A percentile compares a stretch with the other conserved stretches of the same genome.
Conservation (phyloP, 2,113 vertebrate genomes). For the Pelvicachromis taeniatus region DNA sequence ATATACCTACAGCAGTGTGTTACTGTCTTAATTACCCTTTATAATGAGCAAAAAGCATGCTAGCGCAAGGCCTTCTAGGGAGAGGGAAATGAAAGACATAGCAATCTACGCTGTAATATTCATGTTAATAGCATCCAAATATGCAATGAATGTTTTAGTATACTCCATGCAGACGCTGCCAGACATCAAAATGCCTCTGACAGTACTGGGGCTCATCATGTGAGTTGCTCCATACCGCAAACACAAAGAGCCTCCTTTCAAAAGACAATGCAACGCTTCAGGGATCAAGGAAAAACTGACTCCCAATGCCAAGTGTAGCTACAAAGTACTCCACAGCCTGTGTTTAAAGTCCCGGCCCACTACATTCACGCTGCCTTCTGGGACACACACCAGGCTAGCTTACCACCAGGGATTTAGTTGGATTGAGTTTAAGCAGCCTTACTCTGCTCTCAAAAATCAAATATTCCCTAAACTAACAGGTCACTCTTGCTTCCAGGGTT, state of each 20-base stretch:
- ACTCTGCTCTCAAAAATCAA: not conserved
- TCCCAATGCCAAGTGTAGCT: conserved; percentile 42
- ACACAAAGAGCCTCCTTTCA: conserved; percentile 56
- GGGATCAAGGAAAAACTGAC: conserved; percentile 53
- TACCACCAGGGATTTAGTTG: conserved; percentile 13
- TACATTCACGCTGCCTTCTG: conserved; percentile 28
- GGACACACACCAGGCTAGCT: conserved; percentile 5
- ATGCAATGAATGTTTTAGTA: conserved; percentile 49
- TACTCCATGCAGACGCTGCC: conserved; percentile 16
- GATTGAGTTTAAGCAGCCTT: conserved; percentile 21
- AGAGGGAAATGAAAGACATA: conserved; percentile 14
- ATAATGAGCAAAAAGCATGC: conserved; percentile 31
- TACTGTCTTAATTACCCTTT: conserved; percentile 24
- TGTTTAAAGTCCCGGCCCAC: conserved; percentile 28
- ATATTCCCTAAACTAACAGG: conserved; percentile 23
- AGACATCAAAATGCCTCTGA: conserved; percentile 51
- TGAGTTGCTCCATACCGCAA: conserved; percentile 30
- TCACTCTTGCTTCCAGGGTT: not conserved
- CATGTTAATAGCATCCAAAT: conserved; percentile 42
- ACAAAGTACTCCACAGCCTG: conserved; percentile 47
- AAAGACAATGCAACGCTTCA: conserved; percentile 62
- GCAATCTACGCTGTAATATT: conserved; percentile 12
- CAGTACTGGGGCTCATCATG: conserved; percentile 48
- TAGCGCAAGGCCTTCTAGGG: not conserved
- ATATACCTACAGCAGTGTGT: not conserved